Evolutionary conservation across 1,140 invertebrate genomes (phyloP).

Genomic region (Sycophaga agraensis): DNA sequence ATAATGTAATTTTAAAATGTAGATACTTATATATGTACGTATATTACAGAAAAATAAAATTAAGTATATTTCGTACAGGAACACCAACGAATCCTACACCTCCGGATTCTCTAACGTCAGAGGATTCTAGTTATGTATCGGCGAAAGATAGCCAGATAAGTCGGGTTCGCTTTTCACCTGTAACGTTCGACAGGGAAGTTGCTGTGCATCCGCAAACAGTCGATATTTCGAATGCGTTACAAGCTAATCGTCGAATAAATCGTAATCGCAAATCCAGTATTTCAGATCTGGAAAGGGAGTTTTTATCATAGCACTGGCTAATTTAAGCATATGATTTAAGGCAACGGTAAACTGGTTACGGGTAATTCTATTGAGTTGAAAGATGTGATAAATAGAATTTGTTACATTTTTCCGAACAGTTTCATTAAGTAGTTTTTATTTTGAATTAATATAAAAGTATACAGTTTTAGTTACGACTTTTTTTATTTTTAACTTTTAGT

Average conservation of each 20-base stretch:
- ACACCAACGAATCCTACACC: constrained; percentile 86
- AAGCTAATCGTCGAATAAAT: constrained; percentile 49
- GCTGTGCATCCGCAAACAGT: constrained; percentile 34
- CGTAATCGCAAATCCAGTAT: constrained; percentile 58
- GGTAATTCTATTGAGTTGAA: too few species aligned
- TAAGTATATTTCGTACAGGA: constrained; percentile 30
- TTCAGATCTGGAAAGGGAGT: constrained; percentile 61
- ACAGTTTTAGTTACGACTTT: too few species aligned
- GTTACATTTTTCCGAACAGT: too few species aligned
- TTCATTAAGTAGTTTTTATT: too few species aligned
- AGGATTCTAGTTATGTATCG: constrained; percentile 82
- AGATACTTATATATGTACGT: neutral
- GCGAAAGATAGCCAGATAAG: constrained; percentile 72
- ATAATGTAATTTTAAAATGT: too few species aligned
- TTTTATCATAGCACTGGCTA: constrained; percentile 62
- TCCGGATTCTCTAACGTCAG: constrained; percentile 79
- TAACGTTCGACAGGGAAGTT: constrained; percentile 60
- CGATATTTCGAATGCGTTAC: constrained; percentile 57
- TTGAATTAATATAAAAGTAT: too few species aligned
- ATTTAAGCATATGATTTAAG: constrained; percentile 39
- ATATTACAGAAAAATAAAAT: neutral
- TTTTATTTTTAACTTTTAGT: too few species aligned
- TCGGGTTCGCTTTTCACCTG: constrained; percentile 79
- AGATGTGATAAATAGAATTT: too few species aligned
- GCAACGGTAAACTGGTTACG: too few species aligned